These are phyloP conservation scores for Drepanosiphum platanoidis DNA, from an alignment of 2,888 invertebrate genomes.

Conservation along the genomic window DNA sequence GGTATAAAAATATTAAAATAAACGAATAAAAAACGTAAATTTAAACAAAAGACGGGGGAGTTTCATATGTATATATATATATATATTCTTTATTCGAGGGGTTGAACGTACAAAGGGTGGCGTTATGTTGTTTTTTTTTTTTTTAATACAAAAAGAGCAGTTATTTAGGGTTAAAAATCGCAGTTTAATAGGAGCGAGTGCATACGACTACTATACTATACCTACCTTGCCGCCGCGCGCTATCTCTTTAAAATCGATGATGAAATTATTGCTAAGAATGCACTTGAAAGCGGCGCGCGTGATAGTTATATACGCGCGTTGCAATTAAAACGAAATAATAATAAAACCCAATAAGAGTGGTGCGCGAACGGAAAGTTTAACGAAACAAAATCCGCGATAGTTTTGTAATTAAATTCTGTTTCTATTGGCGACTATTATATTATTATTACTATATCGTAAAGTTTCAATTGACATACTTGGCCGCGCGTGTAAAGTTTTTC, in stretches of 20 bases:
- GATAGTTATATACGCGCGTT: too few species aligned
- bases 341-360: too few species aligned
- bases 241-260: not conserved
- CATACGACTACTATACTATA: slow-evolving; percentile 4
- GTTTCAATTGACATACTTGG: not conserved
- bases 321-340: slow-evolving; percentile 21
- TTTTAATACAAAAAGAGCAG: slow-evolving; percentile 40
- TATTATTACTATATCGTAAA: too few species aligned
- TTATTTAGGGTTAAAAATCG: slow-evolving; percentile 50
- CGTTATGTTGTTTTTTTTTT: slow-evolving; percentile 38
- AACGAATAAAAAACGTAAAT: slow-evolving; percentile 9
- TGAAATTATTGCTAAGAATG: slow-evolving; percentile 44
- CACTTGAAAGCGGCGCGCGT: slow-evolving; percentile 6
- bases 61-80: not conserved
- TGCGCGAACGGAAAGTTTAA: not conserved
- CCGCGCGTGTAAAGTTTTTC: not conserved
- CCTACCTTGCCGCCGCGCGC: not conserved
- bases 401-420: not conserved
- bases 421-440: not conserved
- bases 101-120: slow-evolving; percentile 26
- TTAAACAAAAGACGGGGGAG: slow-evolving; percentile 40
- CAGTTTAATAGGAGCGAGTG: slow-evolving; percentile 30
- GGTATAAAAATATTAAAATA: slow-evolving; percentile 5
- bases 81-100: slow-evolving; percentile 3
- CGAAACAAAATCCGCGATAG: not conserved